Percentiles rank a stretch among this genome's conserved stretches.
These are phyloP conservation scores for Otocyon megalotis DNA, from an alignment of 2,113 vertebrate species.

Conservation along the genomic window DNA sequence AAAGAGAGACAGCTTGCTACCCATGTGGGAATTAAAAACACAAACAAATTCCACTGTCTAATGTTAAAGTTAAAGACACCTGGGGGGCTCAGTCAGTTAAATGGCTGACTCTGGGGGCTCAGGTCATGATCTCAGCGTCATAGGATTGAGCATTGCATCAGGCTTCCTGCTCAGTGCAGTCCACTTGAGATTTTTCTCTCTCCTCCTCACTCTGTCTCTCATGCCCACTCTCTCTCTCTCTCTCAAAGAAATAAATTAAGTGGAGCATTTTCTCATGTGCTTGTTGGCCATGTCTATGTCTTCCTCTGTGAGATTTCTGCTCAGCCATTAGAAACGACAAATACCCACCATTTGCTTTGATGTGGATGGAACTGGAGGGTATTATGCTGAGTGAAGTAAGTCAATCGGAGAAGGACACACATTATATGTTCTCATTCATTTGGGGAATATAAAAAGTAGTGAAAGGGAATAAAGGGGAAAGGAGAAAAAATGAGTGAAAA, in stretches of 20 bases:
- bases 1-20: not conserved
- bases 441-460: too few relatives aligned
- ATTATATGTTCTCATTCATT: too few relatives aligned
- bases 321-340: too few relatives aligned
- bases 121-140: not conserved
- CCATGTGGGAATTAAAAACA: not conserved
- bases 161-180: not conserved
- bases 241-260: not conserved
- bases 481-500: too few relatives aligned
- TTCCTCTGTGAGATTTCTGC: too few relatives aligned
- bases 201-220: not conserved
- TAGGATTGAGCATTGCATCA: rapidly evolving
- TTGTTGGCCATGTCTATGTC: too few relatives aligned
- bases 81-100: not conserved
- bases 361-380: too few relatives aligned
- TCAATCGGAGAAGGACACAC: too few relatives aligned
- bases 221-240: not conserved
- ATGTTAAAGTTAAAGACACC: not conserved
- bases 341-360: too few relatives aligned
- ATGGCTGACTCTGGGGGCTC: not conserved
- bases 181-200: not conserved
- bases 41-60: not conserved
- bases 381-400: too few relatives aligned
- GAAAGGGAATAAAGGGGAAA: too few relatives aligned
- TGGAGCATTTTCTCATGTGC: too few relatives aligned